Conservation (phyloP, 2,888 invertebrate species). For the Synanthedon vespiformis region DNA sequence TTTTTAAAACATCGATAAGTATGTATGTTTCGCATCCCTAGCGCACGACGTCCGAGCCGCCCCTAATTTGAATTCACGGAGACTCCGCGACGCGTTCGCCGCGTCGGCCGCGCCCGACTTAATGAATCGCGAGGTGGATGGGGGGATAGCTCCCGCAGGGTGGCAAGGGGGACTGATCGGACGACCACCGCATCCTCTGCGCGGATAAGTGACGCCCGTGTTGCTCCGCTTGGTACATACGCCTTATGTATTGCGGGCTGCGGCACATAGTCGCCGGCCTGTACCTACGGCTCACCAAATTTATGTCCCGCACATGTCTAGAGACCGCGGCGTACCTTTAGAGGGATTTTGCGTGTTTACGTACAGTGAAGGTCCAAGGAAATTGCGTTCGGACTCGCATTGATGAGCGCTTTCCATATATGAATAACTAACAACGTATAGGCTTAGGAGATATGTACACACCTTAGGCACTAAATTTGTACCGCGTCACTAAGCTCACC, state of each 20-base stretch:
- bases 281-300: constrained; percentile 66
- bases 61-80: constrained; percentile 71
- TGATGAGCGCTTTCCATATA: constrained; percentile 31
- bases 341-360: constrained; percentile 70
- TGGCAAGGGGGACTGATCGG: constrained; percentile 48
- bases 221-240: constrained; percentile 41
- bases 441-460: too few species aligned
- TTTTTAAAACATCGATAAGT: constrained; percentile 8
- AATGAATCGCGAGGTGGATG: constrained; percentile 61
- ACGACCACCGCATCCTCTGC: constrained; percentile 68
- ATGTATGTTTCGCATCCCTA: constrained; percentile 29
- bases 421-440: too few species aligned
- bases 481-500: too few species aligned
- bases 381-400: constrained; percentile 60
- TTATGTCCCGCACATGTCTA: constrained; percentile 71
- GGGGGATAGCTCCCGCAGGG: constrained; percentile 32
- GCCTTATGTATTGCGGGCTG: constrained; percentile 45
- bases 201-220: constrained; percentile 71
- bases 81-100: constrained; percentile 69
- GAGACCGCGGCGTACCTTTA: constrained; percentile 68
- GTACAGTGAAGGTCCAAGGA: constrained; percentile 50
- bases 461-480: too few species aligned
- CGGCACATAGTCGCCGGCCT: constrained; percentile 60
- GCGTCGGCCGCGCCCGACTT: constrained; percentile 69
- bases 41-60: constrained; percentile 63